A percentile compares a stretch with the other conserved stretches of the same genome.
phyloP scores from a whole-genome alignment of 2,888 invertebrate genomes.

The Galerucella pusilla region DNA sequence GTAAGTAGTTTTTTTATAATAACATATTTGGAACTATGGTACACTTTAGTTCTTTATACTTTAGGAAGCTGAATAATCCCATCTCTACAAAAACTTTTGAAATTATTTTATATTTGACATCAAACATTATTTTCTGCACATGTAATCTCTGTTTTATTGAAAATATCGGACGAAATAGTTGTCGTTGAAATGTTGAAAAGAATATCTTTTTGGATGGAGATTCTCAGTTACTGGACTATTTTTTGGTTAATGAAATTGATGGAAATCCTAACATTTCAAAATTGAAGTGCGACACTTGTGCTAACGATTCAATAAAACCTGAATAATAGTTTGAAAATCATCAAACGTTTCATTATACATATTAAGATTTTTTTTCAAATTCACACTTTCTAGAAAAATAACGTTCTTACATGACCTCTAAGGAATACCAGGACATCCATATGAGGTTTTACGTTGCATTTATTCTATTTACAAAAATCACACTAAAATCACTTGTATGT shows the following conservation, averaged over 20 bases:
- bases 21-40: too few species aligned
- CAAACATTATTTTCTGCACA: too few species aligned
- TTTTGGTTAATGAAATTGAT: background rate
- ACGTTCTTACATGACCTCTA: slow-evolving; percentile 21
- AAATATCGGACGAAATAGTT: too few species aligned
- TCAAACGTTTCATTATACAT: slow-evolving; percentile 2
- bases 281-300: slow-evolving; percentile 16
- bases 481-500: slow-evolving; percentile 33
- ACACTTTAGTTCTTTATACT: too few species aligned
- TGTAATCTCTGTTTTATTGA: too few species aligned
- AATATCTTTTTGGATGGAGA: too few species aligned
- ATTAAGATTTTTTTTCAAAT: slow-evolving; percentile 13
- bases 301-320: slow-evolving; percentile 18
- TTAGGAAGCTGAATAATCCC: too few species aligned
- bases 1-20: too few species aligned
- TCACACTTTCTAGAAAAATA: slow-evolving; percentile 29
- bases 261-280: background rate
- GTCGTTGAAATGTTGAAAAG: too few species aligned
- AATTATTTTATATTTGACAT: too few species aligned
- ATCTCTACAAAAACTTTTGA: too few species aligned
- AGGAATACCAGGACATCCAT: slow-evolving; percentile 9
- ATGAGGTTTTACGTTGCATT: slow-evolving; percentile 24
- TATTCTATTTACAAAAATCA: slow-evolving; percentile 38
- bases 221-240: too few species aligned
- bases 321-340: slow-evolving; percentile 17